Base-by-base conservation (phyloP, 2,888 invertebrate genomes). In the Cyclophora albipunctata region DNA sequence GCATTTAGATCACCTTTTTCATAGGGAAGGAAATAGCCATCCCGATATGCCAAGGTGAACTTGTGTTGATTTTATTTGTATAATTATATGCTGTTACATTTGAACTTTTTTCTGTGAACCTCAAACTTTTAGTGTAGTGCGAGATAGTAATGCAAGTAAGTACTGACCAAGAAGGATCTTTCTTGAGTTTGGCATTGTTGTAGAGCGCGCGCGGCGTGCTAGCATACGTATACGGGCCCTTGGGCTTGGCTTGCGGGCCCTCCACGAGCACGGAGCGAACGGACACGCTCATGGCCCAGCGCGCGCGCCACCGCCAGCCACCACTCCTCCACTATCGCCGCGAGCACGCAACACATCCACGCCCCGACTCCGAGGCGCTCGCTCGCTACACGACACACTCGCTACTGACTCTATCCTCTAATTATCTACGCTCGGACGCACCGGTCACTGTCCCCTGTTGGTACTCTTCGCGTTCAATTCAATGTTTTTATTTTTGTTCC, bases 171-270 rank as follows among this genome's bases (percentile, higher is more conserved):
- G 85, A 78, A 2, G 87, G 84, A 42, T 84, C 78, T 52, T 67
- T 74, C 62, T 69, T 74, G 64, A 91, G 85, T 64, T 91, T 91
- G 55, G 81, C 78, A 69, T 91, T 91, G 69, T 88, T 87, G 78
- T 91, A 91, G 44, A 92, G 81, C 5, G 91, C 91, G 47, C 90
- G 75, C 4, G 92, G 92, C n/a, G 90, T 90, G 76, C 90, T 91
- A 70, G 90, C 88, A 79, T 90, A 91, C 51, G 90, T 90, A 65
- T 89, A 91, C 54, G 90, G 89, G 47, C 88, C 87, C 78, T 74
- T 75, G 55, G 66, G 59, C 52, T 68, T 71, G 6, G 73, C 67
- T 56, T 73, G 78, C n/a, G 85, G 86, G 3, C 81, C 84, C 59
- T 84, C 84, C 56, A 86, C 83, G 61, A 84, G 69, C 62, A 86